Base-by-base conservation (phyloP, 2,113 vertebrate genomes). In the Apodemus speciosus region DNA sequence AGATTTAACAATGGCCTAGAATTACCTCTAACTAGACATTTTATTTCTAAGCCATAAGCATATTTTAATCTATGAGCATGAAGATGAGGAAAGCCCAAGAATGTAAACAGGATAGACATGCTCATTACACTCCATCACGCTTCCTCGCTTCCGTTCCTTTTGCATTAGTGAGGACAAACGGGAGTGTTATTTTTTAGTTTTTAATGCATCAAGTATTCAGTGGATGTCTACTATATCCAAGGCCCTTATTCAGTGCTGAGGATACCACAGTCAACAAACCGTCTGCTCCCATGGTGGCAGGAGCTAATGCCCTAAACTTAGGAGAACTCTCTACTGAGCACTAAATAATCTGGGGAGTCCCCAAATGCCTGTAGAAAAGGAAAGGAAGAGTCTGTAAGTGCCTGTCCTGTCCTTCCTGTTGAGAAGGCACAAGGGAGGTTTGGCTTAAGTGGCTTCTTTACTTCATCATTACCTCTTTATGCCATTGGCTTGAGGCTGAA, bases 401-500 rank as follows among this genome's bases (percentile, higher is more conserved):
- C 60, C 62, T 72, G 3, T 30, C 35, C 83, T 62, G 76, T 9
- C 60, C 64, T 86, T 71, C 68, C 75, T 75, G 56, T 72, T 80
- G 35, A 64, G 89, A 92, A 43, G 80, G 69, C 9, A 0, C 16
- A 84, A n/a, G 53, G 84, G 81, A 72, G 73, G 35, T 66, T 79
- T 62, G 64, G 81, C 43, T 91, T 49, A 58, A 58, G 87, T 64
- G 79, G 53, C 46, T 53, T 84, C 89, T 58, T 9, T 56, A 66
- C 46, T 3, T 80, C 66, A 92, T 32, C 3, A 2, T 23, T 18
- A 3, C 83, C 13, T 64, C 80, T 69, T 83, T 38, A 40, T 7
- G 40, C 85, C 88, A 3, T 14, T 95, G 53, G 25, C 92, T 76
- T 87, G 71, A 76, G 68, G 56, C 51, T 92, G 35, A 66, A 91